phyloP scores from a whole-genome alignment of 2,888 invertebrate genomes.

The Apomyelois bistriatella region DNA sequence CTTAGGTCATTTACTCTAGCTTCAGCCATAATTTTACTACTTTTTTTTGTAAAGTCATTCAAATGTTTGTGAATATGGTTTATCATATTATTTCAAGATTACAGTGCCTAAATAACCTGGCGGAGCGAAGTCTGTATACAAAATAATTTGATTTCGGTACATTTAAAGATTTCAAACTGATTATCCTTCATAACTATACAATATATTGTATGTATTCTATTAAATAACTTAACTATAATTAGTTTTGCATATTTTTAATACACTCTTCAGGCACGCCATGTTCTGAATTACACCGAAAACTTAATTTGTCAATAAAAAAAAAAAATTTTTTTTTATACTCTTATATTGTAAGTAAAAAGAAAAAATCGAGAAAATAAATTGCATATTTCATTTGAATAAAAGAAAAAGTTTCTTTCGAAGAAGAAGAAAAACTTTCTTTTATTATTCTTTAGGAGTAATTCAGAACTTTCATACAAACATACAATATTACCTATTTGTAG shows the following conservation, averaged over 20 bases:
- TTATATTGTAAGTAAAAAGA: conserved; percentile 11
- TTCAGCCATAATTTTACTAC: too few species aligned
- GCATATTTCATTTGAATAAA: not conserved
- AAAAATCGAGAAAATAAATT: not conserved
- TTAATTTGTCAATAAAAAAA: conserved; percentile 2
- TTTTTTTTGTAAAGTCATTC: too few species aligned
- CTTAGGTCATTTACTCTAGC: too few species aligned
- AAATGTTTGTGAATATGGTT: conserved; percentile 7
- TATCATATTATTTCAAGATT: not conserved
- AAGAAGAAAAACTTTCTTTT: too few species aligned
- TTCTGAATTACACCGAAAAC: conserved; percentile 40
- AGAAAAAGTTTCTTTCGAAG: not conserved
- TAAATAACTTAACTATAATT: conserved; percentile 25
- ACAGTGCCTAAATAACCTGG: conserved; percentile 13
- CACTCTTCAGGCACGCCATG: conserved; percentile 34
- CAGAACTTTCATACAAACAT: conserved; percentile 39
- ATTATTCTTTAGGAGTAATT: conserved; percentile 27
- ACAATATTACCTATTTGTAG: conserved; percentile 20
- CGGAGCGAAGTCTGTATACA: conserved; percentile 25
- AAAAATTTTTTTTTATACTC: not conserved
- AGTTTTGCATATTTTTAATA: conserved; percentile 32
- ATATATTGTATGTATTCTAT: conserved; percentile 28
- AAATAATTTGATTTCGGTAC: conserved; percentile 35
- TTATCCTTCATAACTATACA: conserved; percentile 31
- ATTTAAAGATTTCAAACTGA: conserved; percentile 27